phyloP scores from a whole-genome alignment of 1,140 invertebrate species.

The Harpegnathos saltator region DNA sequence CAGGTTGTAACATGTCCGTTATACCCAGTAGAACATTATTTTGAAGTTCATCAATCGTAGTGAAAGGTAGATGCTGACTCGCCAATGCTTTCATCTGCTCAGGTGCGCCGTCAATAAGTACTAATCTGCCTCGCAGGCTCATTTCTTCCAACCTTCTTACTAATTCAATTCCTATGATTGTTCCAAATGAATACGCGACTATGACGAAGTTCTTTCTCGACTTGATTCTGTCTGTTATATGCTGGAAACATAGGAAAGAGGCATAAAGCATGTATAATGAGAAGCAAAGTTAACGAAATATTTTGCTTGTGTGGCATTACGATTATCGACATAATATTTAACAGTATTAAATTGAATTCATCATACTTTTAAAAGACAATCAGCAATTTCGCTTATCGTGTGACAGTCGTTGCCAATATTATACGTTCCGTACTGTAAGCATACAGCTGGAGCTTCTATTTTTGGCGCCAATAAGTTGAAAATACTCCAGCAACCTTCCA shows the following conservation, averaged over 20 bases:
- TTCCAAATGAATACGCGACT: constrained; percentile 15
- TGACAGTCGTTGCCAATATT: constrained; percentile 44
- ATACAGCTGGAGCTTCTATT: constrained; percentile 85
- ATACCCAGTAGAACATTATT: background rate
- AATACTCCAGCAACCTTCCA: constrained; percentile 87
- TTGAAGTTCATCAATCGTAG: background rate
- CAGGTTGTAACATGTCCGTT: background rate
- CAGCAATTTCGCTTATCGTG: constrained; percentile 76
- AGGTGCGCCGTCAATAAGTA: constrained; percentile 25
- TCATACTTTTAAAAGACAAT: constrained; percentile 80
- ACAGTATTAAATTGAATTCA: background rate
- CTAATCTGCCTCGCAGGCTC: background rate
- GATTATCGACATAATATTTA: background rate
- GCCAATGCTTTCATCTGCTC: background rate
- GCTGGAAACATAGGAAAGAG: background rate
- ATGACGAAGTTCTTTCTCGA: constrained; percentile 17
- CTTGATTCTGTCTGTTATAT: background rate
- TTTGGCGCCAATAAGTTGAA: constrained; percentile 85
- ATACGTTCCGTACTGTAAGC: constrained; percentile 86
- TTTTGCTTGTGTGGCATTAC: too few species aligned
- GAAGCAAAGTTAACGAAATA: background rate
- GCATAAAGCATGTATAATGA: background rate
- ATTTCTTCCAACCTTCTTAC: background rate
- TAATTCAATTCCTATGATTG: constrained; percentile 20
- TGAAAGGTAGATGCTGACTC: background rate